Evolutionary conservation across 2,797 vertebrate species (phyloP).

Genomic region (Parambassis ranga): DNA sequence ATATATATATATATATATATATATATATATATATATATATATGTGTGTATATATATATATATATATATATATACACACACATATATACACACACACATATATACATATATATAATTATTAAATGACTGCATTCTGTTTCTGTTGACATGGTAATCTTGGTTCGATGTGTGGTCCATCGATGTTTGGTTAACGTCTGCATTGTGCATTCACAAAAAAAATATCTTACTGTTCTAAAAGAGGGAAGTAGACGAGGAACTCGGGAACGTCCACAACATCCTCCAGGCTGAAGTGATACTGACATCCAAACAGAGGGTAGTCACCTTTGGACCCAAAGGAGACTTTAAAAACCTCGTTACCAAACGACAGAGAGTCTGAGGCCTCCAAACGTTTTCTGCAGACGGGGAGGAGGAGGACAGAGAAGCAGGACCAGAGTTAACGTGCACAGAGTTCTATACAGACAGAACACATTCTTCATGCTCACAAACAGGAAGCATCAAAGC

Average conservation of each 20-base stretch:
- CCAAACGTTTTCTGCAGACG: slow-evolving; percentile 80
- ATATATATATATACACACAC: too few relatives aligned
- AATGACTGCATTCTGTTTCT: too few relatives aligned
- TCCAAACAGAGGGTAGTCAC: slow-evolving; percentile 90
- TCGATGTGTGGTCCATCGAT: too few relatives aligned
- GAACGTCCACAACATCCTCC: slow-evolving; percentile 94
- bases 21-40: too few relatives aligned
- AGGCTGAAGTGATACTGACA: slow-evolving; percentile 97
- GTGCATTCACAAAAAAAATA: background rate
- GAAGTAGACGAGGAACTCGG: slow-evolving; percentile 97
- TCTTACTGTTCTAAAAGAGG: slow-evolving; percentile 93
- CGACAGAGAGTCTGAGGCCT: slow-evolving; percentile 86
- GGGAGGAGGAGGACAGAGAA: background rate
- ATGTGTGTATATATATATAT: too few relatives aligned
- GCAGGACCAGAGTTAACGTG: background rate
- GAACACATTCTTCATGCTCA: background rate
- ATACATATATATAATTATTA: too few relatives aligned
- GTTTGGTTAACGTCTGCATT: too few relatives aligned
- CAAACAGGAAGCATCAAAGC: background rate
- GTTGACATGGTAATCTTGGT: too few relatives aligned
- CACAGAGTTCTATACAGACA: background rate
- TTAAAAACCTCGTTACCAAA: slow-evolving; percentile 94
- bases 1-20: too few relatives aligned
- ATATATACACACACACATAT: too few relatives aligned
- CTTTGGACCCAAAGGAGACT: slow-evolving; percentile 91